Percentiles rank a stretch among this genome's conserved stretches.
Conservation (phyloP, 2,888 invertebrate species). For the Orthosia gothica region DNA sequence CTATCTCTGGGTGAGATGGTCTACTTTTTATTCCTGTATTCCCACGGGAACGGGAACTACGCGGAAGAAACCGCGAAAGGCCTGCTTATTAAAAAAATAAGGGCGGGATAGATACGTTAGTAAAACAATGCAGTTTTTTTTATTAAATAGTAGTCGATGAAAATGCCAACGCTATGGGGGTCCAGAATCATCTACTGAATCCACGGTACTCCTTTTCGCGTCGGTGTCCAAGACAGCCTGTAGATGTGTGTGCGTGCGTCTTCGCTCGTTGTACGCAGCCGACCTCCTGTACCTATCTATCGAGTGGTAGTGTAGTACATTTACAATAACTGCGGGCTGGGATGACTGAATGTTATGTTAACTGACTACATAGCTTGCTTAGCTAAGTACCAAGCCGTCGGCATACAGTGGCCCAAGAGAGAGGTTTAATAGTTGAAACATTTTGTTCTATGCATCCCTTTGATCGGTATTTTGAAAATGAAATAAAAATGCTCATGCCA, state of each 20-base stretch:
- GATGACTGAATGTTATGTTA: constrained; percentile 5
- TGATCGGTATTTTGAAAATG: not conserved
- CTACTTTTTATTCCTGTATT: no score
- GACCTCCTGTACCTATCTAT: not conserved
- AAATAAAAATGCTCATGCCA: not conserved
- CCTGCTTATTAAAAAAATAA: no score
- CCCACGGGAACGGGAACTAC: no score
- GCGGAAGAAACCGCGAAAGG: no score
- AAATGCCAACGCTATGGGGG: no score
- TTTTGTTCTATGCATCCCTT: not conserved
- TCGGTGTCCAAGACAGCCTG: no score
- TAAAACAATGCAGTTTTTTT: no score
- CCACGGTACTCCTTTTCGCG: no score
- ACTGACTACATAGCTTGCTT: constrained; percentile 5
- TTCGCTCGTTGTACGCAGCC: not conserved
- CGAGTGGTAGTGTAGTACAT: not conserved
- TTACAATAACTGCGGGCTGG: constrained; percentile 6
- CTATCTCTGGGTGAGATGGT: no score
- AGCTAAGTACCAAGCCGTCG: not conserved
- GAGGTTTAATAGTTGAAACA: not conserved
- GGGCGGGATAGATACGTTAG: no score
- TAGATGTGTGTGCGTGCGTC: not conserved
- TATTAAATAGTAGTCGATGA: no score
- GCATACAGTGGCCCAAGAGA: not conserved
- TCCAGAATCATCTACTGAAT: no score